phyloP scores from a whole-genome alignment of 1,140 invertebrate species.

The Palaemon carinicauda region DNA sequence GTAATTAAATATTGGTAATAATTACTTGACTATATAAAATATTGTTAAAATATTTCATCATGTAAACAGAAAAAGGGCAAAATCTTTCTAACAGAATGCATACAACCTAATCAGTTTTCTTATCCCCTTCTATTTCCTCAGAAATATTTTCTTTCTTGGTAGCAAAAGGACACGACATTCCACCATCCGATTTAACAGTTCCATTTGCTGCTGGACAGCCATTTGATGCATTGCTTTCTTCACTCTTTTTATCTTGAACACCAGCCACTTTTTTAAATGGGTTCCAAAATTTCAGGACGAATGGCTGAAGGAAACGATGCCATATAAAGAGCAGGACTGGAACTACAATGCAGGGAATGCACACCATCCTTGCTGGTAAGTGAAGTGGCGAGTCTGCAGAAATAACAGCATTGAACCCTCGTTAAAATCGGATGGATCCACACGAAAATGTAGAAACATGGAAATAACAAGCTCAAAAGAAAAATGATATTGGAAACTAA shows the following conservation, averaged over 20 bases:
- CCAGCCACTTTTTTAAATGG: conserved; percentile 71
- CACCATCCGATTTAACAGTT: conserved; percentile 17
- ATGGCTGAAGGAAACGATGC: conserved; percentile 79
- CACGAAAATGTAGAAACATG: no score
- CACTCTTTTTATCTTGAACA: conserved; percentile 20
- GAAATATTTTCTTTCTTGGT: background rate
- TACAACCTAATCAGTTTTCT: conserved; percentile 20
- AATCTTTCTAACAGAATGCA: no score
- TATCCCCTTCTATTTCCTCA: background rate
- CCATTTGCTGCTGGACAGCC: conserved; percentile 31
- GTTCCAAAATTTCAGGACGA: conserved; percentile 78
- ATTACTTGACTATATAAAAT: no score
- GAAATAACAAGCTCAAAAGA: no score
- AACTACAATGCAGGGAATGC: conserved; percentile 80
- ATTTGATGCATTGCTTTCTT: conserved; percentile 17
- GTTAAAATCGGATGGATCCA: no score
- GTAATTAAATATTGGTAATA: no score
- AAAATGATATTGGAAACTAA: no score
- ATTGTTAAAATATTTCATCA: no score
- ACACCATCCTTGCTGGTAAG: conserved; percentile 72
- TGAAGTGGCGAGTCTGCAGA: background rate
- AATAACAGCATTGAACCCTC: no score
- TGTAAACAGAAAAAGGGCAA: no score
- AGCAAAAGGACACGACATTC: conserved; percentile 34
- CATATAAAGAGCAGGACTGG: conserved; percentile 78